Evolutionary conservation across 2,797 vertebrate species (phyloP).

Genomic region (Sarcoramphus papa): DNA sequence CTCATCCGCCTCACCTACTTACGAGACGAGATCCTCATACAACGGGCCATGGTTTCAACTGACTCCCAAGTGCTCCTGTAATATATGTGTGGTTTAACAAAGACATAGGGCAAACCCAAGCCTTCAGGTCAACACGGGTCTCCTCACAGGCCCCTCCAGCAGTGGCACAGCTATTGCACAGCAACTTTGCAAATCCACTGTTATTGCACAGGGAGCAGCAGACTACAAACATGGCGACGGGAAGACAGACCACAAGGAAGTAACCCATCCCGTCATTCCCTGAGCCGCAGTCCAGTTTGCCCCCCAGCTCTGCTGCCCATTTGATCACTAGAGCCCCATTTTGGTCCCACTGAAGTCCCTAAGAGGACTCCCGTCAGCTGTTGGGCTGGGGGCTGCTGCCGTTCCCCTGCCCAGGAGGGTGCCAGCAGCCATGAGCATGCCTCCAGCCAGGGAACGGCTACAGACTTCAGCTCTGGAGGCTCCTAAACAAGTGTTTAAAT

Average conservation of each 20-base stretch:
- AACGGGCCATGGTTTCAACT: rapidly evolving
- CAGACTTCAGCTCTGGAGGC: neutral
- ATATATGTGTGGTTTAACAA: rapidly evolving
- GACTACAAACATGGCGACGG: rapidly evolving
- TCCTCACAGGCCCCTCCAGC: neutral
- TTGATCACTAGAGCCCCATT: neutral
- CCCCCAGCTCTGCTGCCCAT: neutral
- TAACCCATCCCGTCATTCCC: neutral
- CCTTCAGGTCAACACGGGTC: neutral
- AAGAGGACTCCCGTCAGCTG: rapidly evolving
- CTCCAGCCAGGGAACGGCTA: neutral
- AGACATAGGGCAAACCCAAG: neutral
- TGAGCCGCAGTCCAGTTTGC: neutral
- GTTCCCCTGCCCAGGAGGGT: neutral
- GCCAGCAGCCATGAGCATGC: neutral
- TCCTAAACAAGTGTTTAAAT: neutral
- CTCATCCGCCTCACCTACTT: neutral
- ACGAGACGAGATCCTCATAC: rapidly evolving
- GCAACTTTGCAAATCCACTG: neutral
- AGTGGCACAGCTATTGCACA: neutral
- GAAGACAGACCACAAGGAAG: neutral
- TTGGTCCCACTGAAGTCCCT: neutral
- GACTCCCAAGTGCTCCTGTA: neutral
- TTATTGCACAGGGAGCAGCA: neutral
- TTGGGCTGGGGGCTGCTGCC: neutral